These are phyloP conservation scores for Patella ulyssiponensis DNA, from an alignment of 2,888 invertebrate species.

Conservation along the genomic window DNA sequence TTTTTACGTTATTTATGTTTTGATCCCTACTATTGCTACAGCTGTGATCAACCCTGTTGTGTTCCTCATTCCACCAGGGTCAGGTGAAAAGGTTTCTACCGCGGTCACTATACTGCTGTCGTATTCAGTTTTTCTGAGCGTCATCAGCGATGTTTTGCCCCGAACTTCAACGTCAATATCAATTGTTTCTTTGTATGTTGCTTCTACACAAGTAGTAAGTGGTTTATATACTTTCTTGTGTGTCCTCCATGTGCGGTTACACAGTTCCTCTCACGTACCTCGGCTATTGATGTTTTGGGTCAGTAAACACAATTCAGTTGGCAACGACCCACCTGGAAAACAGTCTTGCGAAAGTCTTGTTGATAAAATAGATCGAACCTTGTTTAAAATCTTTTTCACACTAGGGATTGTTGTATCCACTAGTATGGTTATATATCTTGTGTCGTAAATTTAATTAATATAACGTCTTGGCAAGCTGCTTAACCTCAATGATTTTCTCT, in stretches of 20 bases:
- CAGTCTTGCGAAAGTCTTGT: too few relatives aligned
- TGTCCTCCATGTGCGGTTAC: not conserved
- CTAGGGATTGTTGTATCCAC: too few relatives aligned
- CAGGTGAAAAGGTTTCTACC: not conserved
- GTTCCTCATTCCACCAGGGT: not conserved
- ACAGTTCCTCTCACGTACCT: too few relatives aligned
- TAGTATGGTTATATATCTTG: too few relatives aligned
- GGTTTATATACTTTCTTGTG: not conserved
- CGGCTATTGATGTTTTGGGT: too few relatives aligned
- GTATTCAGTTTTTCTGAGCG: not conserved
- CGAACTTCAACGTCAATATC: not conserved
- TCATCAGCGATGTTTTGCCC: not conserved
- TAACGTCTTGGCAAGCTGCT: too few relatives aligned
- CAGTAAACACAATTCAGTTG: too few relatives aligned
- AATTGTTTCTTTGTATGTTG: not conserved
- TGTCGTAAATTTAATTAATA: too few relatives aligned
- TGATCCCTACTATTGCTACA: not conserved
- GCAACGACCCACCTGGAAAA: too few relatives aligned
- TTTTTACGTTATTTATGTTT: not conserved
- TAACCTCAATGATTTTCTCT: too few relatives aligned
- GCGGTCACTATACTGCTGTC: not conserved
- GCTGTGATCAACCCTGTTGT: not conserved
- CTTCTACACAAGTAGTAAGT: not conserved
- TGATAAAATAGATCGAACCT: too few relatives aligned
- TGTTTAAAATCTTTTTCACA: too few relatives aligned